A percentile compares a stretch with the other conserved stretches of the same genome.
These are phyloP conservation scores for Carabus problematicus DNA, from an alignment of 2,888 invertebrate species.

Conservation along the genomic window DNA sequence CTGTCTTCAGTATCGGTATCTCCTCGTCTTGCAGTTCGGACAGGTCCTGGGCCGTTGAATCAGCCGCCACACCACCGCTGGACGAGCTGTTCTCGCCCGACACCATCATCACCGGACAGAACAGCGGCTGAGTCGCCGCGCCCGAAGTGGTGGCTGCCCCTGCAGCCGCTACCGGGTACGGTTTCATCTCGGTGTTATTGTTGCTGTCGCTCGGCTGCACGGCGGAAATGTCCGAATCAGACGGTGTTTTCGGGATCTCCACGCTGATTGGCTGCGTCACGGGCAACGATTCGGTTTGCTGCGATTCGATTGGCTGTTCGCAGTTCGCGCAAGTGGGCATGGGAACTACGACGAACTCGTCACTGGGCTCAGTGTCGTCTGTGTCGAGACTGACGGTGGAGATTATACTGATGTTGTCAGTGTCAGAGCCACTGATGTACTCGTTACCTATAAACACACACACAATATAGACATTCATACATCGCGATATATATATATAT, in stretches of 20 bases:
- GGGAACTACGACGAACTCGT: constrained; percentile 54
- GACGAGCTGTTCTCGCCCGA: constrained; percentile 24
- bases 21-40: background rate
- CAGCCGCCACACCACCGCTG: too few species aligned
- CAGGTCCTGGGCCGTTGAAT: background rate
- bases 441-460: constrained; percentile 34
- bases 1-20: constrained; percentile 3
- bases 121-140: background rate
- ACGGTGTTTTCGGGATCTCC: constrained; percentile 31
- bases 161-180: constrained; percentile 15
- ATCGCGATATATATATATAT: too few species aligned
- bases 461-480: too few species aligned
- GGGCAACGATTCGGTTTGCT: constrained; percentile 7
- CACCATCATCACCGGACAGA: background rate
- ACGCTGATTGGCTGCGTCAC: constrained; percentile 34
- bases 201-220: constrained; percentile 43
- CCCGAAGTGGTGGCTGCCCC: too few species aligned
- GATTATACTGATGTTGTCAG: constrained; percentile 55
- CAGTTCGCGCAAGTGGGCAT: constrained; percentile 48
- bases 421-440: constrained; percentile 51
- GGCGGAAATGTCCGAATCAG: constrained; percentile 24
- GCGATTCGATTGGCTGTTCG: constrained; percentile 32
- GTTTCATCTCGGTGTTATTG: constrained; percentile 37
- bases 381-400: constrained; percentile 50
- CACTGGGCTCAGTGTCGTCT: constrained; percentile 48